These are phyloP conservation scores for Entomobrya multifasciata DNA, from an alignment of 2,888 invertebrate genomes.

Conservation along the genomic window DNA sequence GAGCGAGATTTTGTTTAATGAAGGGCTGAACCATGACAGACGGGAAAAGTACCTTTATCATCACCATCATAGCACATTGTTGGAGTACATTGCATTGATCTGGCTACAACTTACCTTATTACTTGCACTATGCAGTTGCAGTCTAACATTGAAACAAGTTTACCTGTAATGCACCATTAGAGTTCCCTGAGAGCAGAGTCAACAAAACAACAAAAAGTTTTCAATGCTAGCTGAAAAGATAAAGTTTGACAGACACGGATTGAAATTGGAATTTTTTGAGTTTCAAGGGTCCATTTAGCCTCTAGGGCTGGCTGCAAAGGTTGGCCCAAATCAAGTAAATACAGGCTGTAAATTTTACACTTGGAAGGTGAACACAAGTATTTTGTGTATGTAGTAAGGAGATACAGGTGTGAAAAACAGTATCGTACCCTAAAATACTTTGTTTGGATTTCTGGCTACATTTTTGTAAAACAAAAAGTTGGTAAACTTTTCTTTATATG, in stretches of 20 bases:
- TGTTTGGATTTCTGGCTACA: too few species aligned
- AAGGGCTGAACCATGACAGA: conserved; percentile 40
- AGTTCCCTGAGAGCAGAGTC: conserved; percentile 33
- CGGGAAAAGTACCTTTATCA: conserved; percentile 39
- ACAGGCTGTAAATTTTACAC: conserved; percentile 65
- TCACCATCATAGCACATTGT: neutral
- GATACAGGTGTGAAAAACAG: conserved; percentile 62
- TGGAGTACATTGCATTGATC: neutral
- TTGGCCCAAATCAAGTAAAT: neutral
- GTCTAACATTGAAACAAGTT: neutral
- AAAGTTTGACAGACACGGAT: conserved; percentile 77
- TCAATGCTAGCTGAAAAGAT: conserved; percentile 64
- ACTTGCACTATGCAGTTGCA: too few species aligned
- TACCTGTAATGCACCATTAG: conserved; percentile 10
- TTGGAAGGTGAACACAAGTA: conserved; percentile 54
- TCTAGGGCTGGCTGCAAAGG: conserved; percentile 18
- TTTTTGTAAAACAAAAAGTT: neutral
- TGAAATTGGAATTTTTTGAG: conserved; percentile 77
- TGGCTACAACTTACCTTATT: too few species aligned
- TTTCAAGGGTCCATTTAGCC: conserved; percentile 76
- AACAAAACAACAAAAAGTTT: conserved; percentile 49
- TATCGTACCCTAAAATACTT: conserved; percentile 50
- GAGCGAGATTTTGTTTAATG: conserved; percentile 56
- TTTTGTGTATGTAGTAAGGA: conserved; percentile 32
- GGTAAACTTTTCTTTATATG: conserved; percentile 32